Evolutionary conservation across 2,888 invertebrate genomes (phyloP), one percentile per base, ranked within the genome.

Genomic region (Standfussiana lucernea): DNA sequence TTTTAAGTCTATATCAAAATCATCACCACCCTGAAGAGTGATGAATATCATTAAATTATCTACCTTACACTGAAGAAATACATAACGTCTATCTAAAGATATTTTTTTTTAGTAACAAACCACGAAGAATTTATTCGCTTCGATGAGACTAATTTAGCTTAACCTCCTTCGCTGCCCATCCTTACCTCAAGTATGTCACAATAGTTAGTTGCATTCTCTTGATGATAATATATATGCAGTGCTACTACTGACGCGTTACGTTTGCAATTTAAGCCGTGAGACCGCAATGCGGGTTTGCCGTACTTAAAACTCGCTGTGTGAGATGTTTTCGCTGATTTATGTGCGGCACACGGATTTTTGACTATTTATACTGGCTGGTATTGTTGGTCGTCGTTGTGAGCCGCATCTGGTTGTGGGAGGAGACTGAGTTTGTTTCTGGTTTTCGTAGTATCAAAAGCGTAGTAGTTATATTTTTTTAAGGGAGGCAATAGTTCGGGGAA

Each of bases 211-310:
- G 90, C 90, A 90, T 91, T 90, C 90, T 91, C 91, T 85, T 91
- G 90, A 91, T 92, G 89, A 92, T 92, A 92, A 92, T 89, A 89
- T 90, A 91, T 90, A 88, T 87, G 88, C 84, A 83, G 83, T 83
- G 79, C 79, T 85, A 84, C 82, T 83, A 84, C 86, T 91, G 91
- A 92, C 91, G 87, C 83, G 88, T 82, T 86, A 83, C 89, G 89
- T 89, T 88, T 92, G 92, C 90, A 92, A 90, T 92, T 91, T 91
- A 89, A 92, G 86, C 90, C 84, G 84, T 86, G 85, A 77, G 84
- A 87, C 95, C 93, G 95, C 95, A 95, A 84, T 95, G 95, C 95
- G 94, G 94, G 89, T 85, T 82, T 80, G 65, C 84, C 82, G 90
- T 89, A 88, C 92, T 92, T 91, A 91, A 92, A 92, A 79, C 86